phyloP scores from a whole-genome alignment of 1,140 invertebrate genomes.

The Littorina saxatilis region DNA sequence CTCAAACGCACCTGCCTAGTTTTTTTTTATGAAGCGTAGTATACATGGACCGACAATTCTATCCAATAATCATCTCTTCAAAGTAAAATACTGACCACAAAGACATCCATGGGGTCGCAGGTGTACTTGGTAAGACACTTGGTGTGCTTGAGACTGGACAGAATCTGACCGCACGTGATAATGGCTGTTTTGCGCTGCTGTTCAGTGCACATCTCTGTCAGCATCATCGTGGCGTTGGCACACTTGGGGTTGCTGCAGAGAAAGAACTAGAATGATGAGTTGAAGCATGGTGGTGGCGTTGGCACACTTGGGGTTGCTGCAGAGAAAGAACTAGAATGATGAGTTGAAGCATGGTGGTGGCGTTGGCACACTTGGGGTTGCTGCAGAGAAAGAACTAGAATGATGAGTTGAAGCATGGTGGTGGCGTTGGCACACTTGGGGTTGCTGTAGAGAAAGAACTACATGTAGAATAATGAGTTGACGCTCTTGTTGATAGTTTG shows the following conservation, averaged over 20 bases:
- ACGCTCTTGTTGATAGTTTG: too few relatives aligned
- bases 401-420: neutral
- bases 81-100: slow-evolving; percentile 21
- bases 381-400: neutral
- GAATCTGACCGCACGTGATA: neutral
- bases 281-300: too few relatives aligned
- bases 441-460: neutral
- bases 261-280: neutral
- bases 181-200: neutral
- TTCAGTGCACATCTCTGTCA: neutral
- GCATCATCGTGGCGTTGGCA: neutral
- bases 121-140: slow-evolving; percentile 1
- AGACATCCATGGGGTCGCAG: slow-evolving; percentile 6
- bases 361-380: neutral
- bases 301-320: slow-evolving; percentile 7
- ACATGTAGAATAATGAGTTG: neutral
- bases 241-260: neutral
- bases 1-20: too few relatives aligned
- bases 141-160: neutral
- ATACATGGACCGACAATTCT: too few relatives aligned
- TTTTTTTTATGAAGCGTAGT: too few relatives aligned
- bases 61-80: too few relatives aligned
- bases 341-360: too few relatives aligned
- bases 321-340: neutral
- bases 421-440: slow-evolving; percentile 5